These are phyloP conservation scores for Cercocebus atys DNA, from an alignment of 2,113 vertebrate genomes.

Conservation along the genomic window DNA sequence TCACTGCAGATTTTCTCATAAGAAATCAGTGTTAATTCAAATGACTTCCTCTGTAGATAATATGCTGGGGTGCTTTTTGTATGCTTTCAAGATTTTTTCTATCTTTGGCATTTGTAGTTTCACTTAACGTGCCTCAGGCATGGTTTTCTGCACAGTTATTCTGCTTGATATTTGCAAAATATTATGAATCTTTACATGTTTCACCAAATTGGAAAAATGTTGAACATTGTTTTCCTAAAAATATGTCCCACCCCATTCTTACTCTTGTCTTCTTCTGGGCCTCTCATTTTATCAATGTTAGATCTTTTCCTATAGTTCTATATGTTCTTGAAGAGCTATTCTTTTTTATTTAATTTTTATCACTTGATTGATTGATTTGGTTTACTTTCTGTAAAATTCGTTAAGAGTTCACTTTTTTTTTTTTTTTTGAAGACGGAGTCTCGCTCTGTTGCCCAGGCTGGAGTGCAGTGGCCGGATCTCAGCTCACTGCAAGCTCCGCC, in stretches of 20 bases:
- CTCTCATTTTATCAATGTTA: not conserved
- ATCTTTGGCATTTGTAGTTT: not conserved
- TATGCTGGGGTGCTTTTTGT: not conserved
- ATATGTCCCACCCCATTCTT: not conserved
- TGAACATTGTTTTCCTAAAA: not conserved
- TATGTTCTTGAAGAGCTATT: not conserved
- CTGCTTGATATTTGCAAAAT: not conserved
- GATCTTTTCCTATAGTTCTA: not conserved
- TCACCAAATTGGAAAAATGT: not conserved
- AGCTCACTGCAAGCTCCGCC: too few relatives aligned
- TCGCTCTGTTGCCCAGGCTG: rapidly evolving
- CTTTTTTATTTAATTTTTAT: not conserved
- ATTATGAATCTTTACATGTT: not conserved
- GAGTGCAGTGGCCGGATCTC: too few relatives aligned
- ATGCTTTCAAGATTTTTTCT: not conserved
- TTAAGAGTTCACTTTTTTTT: not conserved
- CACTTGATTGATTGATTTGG: too few relatives aligned
- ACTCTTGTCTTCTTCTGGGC: not conserved
- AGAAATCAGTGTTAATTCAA: not conserved
- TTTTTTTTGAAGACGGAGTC: too few relatives aligned
- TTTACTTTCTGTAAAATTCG: not conserved
- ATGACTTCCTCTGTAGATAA: not conserved
- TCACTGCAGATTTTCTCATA: not conserved
- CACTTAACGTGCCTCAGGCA: not conserved
- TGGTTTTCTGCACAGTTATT: not conserved